phyloP scores from a whole-genome alignment of 2,888 invertebrate species.

The Diarsia dahlii region DNA sequence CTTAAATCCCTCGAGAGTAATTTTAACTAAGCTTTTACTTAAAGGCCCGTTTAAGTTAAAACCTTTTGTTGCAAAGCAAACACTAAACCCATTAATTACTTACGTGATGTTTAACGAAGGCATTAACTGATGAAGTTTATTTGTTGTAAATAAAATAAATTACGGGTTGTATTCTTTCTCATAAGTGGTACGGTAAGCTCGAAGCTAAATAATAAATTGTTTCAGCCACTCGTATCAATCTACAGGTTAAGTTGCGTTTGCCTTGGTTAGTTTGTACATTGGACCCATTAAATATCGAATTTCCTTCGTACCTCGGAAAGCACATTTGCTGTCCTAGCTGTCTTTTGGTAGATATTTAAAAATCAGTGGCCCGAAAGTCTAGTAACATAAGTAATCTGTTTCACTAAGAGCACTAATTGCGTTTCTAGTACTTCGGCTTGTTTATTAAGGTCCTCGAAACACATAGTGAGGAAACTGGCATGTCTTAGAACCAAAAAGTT shows the following conservation, averaged over 20 bases:
- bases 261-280: too few species aligned
- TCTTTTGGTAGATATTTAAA: too few species aligned
- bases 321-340: too few species aligned
- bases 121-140: constrained; percentile 6
- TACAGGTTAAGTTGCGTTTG: too few species aligned
- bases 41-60: constrained; percentile 45
- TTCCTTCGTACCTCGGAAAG: too few species aligned
- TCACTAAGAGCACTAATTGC: constrained; percentile 61
- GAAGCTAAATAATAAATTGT: too few species aligned
- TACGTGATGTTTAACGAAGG: constrained; percentile 37
- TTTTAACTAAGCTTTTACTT: constrained; percentile 60
- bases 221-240: too few species aligned
- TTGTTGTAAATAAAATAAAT: neutral
- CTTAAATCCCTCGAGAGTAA: constrained; percentile 60
- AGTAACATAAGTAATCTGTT: constrained; percentile 64
- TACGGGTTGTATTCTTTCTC: neutral
- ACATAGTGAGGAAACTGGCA: too few species aligned
- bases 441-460: constrained; percentile 63
- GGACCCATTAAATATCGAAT: too few species aligned
- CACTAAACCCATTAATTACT: constrained; percentile 53
- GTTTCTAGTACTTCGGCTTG: constrained; percentile 62
- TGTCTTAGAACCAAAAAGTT: too few species aligned
- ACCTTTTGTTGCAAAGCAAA: constrained; percentile 52
- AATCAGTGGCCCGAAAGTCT: too few species aligned
- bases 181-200: neutral